Base-by-base conservation (phyloP, 2,888 invertebrate genomes). In the Tetragonula carbonaria region DNA sequence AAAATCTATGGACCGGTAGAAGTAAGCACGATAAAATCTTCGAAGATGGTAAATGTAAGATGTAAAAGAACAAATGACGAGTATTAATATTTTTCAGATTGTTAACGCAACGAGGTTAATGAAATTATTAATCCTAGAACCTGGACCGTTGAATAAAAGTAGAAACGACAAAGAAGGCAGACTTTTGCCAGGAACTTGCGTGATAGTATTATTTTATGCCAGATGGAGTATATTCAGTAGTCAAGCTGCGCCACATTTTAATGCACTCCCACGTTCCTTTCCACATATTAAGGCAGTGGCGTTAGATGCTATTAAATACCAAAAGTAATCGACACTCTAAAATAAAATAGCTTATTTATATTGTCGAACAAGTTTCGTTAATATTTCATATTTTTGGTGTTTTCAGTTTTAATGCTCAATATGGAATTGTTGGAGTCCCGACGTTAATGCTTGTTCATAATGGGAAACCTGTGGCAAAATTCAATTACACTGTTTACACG, bases 171-270 rank as follows among this genome's bases (percentile, higher is more conserved):
- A 92, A 68, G 91, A 93, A 62, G 89, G 90, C n/a, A 96, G 96
- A 89, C 96, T 96, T 38, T 95, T 95, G 65, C 95, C 96, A 53
- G 96, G 96, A 3, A 95, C 95, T 82, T 98, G 98, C 94, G 96
- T 97, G 1, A 94, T 98, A 33, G 97, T 99, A 4, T 95, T 99
- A 90, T 99, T 99, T 95, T 99, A 97, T 94, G 97, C 99, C 0
- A 96, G 97, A 86, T 97, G 97, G 93, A 99, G 99, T 92, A 97
- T 98, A 2, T 99, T 98, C 92, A 98, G 98, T 91, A 97, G 98
- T 28, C 96, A 97, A 93, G 97, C 98, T 13, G 99, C 98, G 1
- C 98, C 98, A 11, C 97, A 98, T 93, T 98, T 97, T 92, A 99
- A 99, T 95, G 98, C 98, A 0, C 94, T 99, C 50, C 97, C 98